phyloP scores from a whole-genome alignment of 2,113 vertebrate genomes.

The Kryptolebias marmoratus region DNA sequence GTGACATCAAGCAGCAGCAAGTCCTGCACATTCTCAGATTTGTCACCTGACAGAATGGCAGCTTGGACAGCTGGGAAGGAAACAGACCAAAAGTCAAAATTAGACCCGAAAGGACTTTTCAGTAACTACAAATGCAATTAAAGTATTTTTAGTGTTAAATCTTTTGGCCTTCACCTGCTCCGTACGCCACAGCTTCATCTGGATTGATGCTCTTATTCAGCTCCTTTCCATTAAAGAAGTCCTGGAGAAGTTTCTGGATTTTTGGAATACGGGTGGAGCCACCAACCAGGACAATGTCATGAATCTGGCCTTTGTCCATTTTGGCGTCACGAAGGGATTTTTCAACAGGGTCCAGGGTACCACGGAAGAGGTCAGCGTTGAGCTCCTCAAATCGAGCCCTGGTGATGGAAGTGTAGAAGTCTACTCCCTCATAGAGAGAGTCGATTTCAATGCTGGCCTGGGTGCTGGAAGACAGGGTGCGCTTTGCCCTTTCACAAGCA shows the following conservation, averaged over 20 bases:
- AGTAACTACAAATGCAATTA: not conserved
- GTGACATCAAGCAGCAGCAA: constrained; percentile 83
- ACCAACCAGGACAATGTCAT: constrained; percentile 78
- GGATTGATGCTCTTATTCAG: constrained; percentile 81
- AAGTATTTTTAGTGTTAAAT: not conserved
- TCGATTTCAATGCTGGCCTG: constrained; percentile 87
- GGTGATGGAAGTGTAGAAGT: constrained; percentile 88
- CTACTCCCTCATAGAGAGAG: constrained; percentile 93
- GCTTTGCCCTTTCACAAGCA: constrained; percentile 83
- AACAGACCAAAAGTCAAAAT: not conserved
- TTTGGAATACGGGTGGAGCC: constrained; percentile 82
- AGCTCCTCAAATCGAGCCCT: constrained; percentile 88
- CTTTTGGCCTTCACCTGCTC: constrained; percentile 69
- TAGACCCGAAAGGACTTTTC: not conserved
- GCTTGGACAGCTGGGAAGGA: constrained; percentile 78
- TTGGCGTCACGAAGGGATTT: constrained; percentile 81
- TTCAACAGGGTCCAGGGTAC: constrained; percentile 81
- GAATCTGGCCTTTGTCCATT: constrained; percentile 80
- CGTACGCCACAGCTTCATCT: constrained; percentile 81
- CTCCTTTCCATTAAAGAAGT: constrained; percentile 82
- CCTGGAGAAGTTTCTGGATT: constrained; percentile 82
- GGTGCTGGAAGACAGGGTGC: constrained; percentile 84
- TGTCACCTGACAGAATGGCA: constrained; percentile 83
- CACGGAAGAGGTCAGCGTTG: constrained; percentile 84
- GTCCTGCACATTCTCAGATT: constrained; percentile 84